Evolutionary conservation across 2,797 vertebrate genomes (phyloP).

Genomic region (Borostomias antarcticus): DNA sequence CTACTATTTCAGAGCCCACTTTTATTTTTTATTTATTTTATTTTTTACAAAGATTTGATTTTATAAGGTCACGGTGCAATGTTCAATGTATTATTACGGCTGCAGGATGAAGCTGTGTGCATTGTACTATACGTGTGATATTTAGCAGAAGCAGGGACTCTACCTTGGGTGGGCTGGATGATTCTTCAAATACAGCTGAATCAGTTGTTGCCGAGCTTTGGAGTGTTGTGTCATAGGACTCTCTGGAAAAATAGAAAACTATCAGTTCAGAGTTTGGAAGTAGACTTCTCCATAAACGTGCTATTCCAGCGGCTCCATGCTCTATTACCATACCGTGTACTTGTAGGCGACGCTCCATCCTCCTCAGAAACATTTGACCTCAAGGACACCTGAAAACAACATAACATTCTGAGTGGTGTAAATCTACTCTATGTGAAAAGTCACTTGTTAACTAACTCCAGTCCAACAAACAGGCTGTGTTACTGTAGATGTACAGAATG

Average conservation of each 20-base stretch:
- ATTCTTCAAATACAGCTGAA: constrained; percentile 30
- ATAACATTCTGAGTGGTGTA: constrained; percentile 2
- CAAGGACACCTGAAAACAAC: constrained; percentile 37
- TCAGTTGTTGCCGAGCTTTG: background rate
- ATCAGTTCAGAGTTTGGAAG: background rate
- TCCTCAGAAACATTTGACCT: constrained; percentile 29
- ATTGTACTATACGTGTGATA: too few species aligned
- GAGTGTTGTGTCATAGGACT: constrained; percentile 2
- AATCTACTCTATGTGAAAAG: background rate
- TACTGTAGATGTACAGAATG: too few species aligned
- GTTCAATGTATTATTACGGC: too few species aligned
- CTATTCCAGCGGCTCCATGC: too few species aligned
- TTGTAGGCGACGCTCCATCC: background rate
- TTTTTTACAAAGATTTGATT: too few species aligned
- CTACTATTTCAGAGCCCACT: too few species aligned
- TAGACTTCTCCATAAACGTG: background rate
- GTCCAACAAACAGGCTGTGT: too few species aligned
- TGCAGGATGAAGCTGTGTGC: too few species aligned
- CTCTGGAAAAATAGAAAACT: constrained; percentile 44
- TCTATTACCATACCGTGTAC: background rate
- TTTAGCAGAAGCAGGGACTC: constrained; percentile 22
- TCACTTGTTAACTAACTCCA: background rate
- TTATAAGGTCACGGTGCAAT: too few species aligned
- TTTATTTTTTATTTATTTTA: too few species aligned
- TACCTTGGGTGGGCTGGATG: constrained; percentile 15